These are phyloP conservation scores for Drosophila borborema DNA, from an alignment of 2,888 invertebrate genomes.

Conservation along the genomic window DNA sequence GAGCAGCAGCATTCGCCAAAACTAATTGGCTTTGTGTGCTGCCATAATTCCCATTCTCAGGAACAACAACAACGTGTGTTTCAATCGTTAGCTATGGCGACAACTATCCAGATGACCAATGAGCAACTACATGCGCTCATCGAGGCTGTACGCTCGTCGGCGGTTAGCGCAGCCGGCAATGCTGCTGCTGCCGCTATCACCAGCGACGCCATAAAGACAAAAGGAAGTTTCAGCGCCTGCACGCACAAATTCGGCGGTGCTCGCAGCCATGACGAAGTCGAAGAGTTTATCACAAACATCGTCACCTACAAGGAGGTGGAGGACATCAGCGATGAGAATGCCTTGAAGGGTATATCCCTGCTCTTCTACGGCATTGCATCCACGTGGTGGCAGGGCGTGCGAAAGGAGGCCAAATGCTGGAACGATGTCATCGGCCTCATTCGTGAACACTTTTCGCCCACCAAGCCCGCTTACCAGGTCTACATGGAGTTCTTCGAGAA, in stretches of 20 bases:
- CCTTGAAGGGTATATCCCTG: slow-evolving; percentile 80
- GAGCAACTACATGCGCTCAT: slow-evolving; percentile 82
- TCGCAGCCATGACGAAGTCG: slow-evolving; percentile 82
- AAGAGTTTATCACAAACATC: slow-evolving; percentile 80
- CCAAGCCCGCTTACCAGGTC: slow-evolving; percentile 82
- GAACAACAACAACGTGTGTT: slow-evolving; percentile 17
- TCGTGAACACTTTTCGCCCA: slow-evolving; percentile 83
- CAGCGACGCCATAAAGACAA: slow-evolving; percentile 49
- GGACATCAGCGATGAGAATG: slow-evolving; percentile 80
- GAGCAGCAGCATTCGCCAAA: slow-evolving; percentile 64
- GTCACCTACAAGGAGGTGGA: slow-evolving; percentile 82
- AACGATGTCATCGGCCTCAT: slow-evolving; percentile 78
- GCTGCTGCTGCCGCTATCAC: slow-evolving; percentile 33
- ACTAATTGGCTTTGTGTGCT: slow-evolving; percentile 66
- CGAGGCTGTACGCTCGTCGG: slow-evolving; percentile 70
- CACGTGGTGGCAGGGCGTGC: slow-evolving; percentile 84
- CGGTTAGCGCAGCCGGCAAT: slow-evolving; percentile 46
- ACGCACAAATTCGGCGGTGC: slow-evolving; percentile 71
- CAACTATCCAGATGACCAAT: slow-evolving; percentile 73
- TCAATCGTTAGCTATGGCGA: slow-evolving; percentile 53
- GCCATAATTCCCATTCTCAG: slow-evolving; percentile 2
- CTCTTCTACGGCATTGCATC: slow-evolving; percentile 79
- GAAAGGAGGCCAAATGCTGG: slow-evolving; percentile 83
- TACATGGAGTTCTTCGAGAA: slow-evolving; percentile 82
- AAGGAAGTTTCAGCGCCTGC: slow-evolving; percentile 80